These are phyloP conservation scores for Taxidea taxus DNA, from an alignment of 2,113 vertebrate species.

Conservation along the genomic window DNA sequence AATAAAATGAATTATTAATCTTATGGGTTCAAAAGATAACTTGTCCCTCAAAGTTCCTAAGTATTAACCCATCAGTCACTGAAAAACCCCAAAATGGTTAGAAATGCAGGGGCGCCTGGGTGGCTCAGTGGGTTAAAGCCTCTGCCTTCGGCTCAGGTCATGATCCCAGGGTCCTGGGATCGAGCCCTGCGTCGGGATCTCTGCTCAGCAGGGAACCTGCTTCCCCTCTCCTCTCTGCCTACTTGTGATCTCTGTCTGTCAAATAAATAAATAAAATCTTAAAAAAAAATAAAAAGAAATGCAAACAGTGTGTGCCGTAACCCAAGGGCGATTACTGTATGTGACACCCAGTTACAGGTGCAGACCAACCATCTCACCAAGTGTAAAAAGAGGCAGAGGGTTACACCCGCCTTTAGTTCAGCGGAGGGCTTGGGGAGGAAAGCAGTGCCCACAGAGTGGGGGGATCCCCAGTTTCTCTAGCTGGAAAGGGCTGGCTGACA, in stretches of 20 bases:
- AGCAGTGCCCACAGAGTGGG: neutral
- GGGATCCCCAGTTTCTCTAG: neutral
- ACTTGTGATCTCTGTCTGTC: too few relatives aligned
- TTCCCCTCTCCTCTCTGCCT: too few relatives aligned
- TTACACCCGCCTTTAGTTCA: neutral
- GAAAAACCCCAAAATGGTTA: neutral
- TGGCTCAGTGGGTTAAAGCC: too few relatives aligned
- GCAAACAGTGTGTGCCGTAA: neutral
- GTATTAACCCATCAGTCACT: neutral
- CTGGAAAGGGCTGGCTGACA: neutral
- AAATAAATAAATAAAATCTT: too few relatives aligned
- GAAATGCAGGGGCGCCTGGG: too few relatives aligned
- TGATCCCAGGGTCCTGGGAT: too few relatives aligned
- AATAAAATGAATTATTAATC: neutral
- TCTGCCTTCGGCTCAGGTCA: too few relatives aligned
- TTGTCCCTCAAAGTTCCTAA: neutral
- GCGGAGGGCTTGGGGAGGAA: neutral
- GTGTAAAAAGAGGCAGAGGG: neutral
- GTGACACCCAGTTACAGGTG: neutral
- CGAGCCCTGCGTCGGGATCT: too few relatives aligned
- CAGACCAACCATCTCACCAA: neutral
- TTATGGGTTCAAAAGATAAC: neutral
- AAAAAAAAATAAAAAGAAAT: neutral
- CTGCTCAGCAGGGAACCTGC: too few relatives aligned
- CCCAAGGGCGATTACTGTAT: accelerated